Evolutionary conservation across 2,797 vertebrate genomes (phyloP).

Genomic region (Crenichthys baileyi): DNA sequence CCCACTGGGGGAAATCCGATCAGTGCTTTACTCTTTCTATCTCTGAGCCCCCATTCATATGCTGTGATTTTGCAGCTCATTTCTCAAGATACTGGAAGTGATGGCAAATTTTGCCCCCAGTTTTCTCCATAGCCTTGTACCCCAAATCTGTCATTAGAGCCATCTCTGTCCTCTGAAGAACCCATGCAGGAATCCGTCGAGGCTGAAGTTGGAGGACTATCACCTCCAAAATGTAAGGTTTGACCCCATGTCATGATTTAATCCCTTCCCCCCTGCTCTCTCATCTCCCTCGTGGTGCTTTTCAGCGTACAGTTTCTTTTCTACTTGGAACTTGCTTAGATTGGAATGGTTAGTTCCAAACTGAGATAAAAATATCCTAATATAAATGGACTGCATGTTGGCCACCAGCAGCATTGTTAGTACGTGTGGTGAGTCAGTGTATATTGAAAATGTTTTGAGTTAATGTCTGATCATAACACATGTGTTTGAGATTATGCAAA

Average conservation of each 20-base stretch:
- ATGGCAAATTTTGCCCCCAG: conserved; percentile 53
- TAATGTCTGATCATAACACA: conserved; percentile 17
- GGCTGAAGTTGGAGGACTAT: conserved; percentile 55
- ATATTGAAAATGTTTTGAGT: conserved; percentile 37
- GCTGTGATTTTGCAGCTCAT: conserved; percentile 51
- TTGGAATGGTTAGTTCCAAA: conserved; percentile 32
- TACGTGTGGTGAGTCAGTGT: conserved; percentile 50
- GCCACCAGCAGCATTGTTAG: conserved; percentile 40
- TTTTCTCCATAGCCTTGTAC: conserved; percentile 34
- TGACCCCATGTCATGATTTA: conserved; percentile 57
- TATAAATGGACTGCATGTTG: conserved; percentile 46
- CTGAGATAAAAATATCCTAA: conserved; percentile 57
- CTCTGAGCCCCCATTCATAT: conserved; percentile 42
- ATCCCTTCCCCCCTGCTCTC: conserved; percentile 42
- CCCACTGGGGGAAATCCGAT: conserved; percentile 56
- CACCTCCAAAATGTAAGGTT: conserved; percentile 43
- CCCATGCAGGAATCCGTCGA: conserved; percentile 40
- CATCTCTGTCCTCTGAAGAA: conserved; percentile 40
- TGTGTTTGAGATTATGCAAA: conserved; percentile 45
- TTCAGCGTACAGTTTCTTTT: conserved; percentile 31
- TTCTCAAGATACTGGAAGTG: conserved; percentile 53
- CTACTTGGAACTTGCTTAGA: conserved; percentile 55
- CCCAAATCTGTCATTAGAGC: conserved; percentile 37
- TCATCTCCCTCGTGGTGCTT: conserved; percentile 46
- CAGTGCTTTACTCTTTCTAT: conserved; percentile 35